phyloP scores from a whole-genome alignment of 2,888 invertebrate species.

The Callosobruchus maculatus region DNA sequence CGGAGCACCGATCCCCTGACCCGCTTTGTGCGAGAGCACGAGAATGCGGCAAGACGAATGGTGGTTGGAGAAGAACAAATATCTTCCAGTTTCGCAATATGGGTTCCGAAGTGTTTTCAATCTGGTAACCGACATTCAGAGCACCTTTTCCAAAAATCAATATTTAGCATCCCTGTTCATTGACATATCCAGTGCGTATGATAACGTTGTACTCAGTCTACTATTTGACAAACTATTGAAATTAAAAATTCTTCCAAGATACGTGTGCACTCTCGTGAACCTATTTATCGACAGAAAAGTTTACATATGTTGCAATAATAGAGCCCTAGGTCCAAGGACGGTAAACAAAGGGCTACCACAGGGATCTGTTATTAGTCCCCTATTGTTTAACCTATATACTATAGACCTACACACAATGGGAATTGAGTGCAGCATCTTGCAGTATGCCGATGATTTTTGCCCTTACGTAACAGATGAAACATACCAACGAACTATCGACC shows the following conservation, averaged over 20 bases:
- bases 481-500: not conserved
- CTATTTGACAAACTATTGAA: not conserved
- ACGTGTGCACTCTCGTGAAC: not conserved
- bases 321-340: not conserved
- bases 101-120: too few relatives aligned
- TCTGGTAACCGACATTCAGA: too few relatives aligned
- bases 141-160: too few relatives aligned
- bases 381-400: constrained; percentile 2
- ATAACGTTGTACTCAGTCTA: too few relatives aligned
- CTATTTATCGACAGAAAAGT: not conserved
- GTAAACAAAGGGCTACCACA: not conserved
- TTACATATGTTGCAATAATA: not conserved
- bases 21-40: too few relatives aligned
- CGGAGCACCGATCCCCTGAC: too few relatives aligned
- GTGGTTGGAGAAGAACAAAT: too few relatives aligned
- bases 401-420: not conserved
- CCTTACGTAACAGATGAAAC: not conserved
- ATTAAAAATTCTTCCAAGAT: not conserved
- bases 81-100: too few relatives aligned
- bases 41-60: too few relatives aligned
- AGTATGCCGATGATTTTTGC: constrained; percentile 5
- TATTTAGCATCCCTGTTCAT: too few relatives aligned
- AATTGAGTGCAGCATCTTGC: not conserved
- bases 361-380: not conserved
- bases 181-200: too few relatives aligned